These are phyloP conservation scores for Meganola albula DNA, from an alignment of 2,888 invertebrate genomes.

Conservation along the genomic window DNA sequence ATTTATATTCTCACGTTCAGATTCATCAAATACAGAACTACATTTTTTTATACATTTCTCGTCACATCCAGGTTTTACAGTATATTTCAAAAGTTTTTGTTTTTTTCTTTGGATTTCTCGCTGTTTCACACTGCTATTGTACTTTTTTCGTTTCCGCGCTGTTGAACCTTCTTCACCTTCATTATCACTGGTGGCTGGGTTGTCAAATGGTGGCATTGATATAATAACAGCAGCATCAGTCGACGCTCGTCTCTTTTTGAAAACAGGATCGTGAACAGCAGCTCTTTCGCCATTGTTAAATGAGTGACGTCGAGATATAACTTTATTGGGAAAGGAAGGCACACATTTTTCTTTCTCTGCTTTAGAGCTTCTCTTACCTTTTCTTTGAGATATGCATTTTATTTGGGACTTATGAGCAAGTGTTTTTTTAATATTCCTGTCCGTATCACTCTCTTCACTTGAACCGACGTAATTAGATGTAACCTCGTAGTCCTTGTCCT, in stretches of 20 bases:
- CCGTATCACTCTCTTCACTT: slow-evolving; percentile 8
- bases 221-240: slow-evolving; percentile 3
- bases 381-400: slow-evolving; percentile 1
- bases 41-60: slow-evolving; percentile 11
- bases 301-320: slow-evolving; percentile 5
- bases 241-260: slow-evolving; percentile 4
- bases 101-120: slow-evolving; percentile 2
- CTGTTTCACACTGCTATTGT: slow-evolving; percentile 2
- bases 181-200: slow-evolving; percentile 4
- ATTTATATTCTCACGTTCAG: slow-evolving; percentile 5
- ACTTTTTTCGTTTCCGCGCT: slow-evolving; percentile 2
- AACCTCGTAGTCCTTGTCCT: slow-evolving; percentile 7
- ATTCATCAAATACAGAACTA: slow-evolving; percentile 4
- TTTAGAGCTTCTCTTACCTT: slow-evolving; percentile 5
- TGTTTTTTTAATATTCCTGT: neutral
- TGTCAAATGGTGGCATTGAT: slow-evolving; percentile 1
- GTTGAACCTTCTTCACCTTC: slow-evolving; percentile 5
- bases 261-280: slow-evolving; percentile 5
- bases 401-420: slow-evolving; percentile 1
- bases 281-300: slow-evolving; percentile 5
- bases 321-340: slow-evolving; percentile 5
- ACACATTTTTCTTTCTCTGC: slow-evolving; percentile 5
- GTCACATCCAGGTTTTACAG: slow-evolving; percentile 11
- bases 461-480: slow-evolving; percentile 5
- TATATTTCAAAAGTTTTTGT: slow-evolving; percentile 5